A percentile compares a stretch with the other conserved stretches of the same genome.
Conservation (phyloP, 2,113 vertebrate genomes). For the Fulica atra region DNA sequence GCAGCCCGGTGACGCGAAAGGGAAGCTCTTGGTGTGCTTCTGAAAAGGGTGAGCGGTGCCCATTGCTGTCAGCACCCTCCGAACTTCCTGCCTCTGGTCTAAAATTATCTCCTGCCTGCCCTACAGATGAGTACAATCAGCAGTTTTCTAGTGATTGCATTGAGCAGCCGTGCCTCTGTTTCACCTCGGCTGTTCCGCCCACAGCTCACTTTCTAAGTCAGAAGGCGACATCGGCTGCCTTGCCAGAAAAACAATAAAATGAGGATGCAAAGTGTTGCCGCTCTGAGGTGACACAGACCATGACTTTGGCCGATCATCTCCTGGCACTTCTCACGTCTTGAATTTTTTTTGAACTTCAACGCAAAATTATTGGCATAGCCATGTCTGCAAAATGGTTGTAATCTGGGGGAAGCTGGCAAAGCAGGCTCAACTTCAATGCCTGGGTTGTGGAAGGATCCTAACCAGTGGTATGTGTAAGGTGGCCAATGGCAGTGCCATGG, state of each 20-base stretch:
- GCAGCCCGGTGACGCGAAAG: background rate
- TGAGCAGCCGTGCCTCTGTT: background rate
- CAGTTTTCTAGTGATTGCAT: conserved; percentile 1
- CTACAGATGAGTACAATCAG: background rate
- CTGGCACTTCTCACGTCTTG: background rate
- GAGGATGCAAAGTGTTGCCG: fast-evolving
- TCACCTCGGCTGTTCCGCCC: background rate
- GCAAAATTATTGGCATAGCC: background rate
- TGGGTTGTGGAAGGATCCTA: background rate
- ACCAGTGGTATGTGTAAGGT: fast-evolving
- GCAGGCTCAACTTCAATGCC: background rate
- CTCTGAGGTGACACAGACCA: background rate
- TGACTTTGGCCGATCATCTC: background rate
- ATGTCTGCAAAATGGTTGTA: background rate
- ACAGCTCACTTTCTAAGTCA: background rate
- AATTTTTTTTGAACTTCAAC: background rate
- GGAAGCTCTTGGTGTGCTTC: background rate
- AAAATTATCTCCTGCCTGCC: background rate
- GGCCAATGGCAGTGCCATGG: fast-evolving
- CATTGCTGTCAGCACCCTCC: background rate
- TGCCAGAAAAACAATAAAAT: background rate
- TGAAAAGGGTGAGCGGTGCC: background rate
- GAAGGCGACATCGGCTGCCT: background rate
- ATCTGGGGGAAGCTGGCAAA: background rate
- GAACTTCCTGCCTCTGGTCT: background rate